Evolutionary conservation across 2,797 vertebrate species (phyloP).

Genomic region (Linurgus olivaceus): DNA sequence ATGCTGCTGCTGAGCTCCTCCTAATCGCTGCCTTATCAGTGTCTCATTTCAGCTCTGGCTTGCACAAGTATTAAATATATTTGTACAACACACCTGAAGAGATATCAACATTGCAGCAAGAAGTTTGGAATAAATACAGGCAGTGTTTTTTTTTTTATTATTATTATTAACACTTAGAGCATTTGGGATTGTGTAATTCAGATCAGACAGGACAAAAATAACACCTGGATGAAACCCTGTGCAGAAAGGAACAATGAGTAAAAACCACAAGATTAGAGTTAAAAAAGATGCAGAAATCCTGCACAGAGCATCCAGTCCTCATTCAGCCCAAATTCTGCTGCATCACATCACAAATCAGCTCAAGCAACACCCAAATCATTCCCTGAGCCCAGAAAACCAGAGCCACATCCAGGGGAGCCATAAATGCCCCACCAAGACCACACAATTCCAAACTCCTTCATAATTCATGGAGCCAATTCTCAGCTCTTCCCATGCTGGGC

Average conservation of each 20-base stretch:
- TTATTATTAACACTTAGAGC: neutral
- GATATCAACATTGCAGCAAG: neutral
- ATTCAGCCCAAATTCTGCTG: neutral
- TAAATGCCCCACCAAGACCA: neutral
- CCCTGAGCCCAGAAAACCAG: neutral
- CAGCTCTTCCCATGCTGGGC: neutral
- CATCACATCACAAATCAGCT: neutral
- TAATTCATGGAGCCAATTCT: neutral
- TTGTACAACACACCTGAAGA: neutral
- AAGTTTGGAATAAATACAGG: neutral
- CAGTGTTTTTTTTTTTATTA: too few relatives aligned
- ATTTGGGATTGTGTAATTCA: neutral
- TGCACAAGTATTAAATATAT: neutral
- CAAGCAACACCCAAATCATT: neutral
- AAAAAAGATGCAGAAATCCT: neutral
- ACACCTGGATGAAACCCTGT: neutral
- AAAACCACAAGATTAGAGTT: neutral
- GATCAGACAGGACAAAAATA: neutral
- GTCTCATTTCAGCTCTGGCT: neutral
- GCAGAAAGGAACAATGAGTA: neutral
- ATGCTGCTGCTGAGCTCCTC: neutral
- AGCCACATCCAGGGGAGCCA: neutral
- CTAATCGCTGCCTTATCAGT: neutral
- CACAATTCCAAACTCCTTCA: neutral
- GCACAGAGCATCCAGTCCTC: neutral